Conservation (phyloP, 2,888 invertebrate genomes). For the Vanessa cardui region DNA sequence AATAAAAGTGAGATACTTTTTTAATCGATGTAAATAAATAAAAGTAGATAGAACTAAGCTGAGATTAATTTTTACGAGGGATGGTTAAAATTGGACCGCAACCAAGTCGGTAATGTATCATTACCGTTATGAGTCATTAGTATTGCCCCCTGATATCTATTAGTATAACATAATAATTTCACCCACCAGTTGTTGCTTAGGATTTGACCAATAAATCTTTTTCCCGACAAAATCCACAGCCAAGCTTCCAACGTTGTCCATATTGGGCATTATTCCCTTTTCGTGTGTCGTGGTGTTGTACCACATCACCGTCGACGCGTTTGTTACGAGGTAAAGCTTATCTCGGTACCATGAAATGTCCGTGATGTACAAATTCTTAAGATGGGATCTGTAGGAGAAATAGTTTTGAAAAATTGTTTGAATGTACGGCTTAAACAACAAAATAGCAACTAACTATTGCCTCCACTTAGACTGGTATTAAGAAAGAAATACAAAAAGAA, state of each 20-base stretch:
- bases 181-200: constrained; percentile 91
- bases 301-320: constrained; percentile 87
- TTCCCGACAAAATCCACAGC: constrained; percentile 96
- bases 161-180: not conserved
- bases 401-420: too few relatives aligned
- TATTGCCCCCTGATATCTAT: not conserved
- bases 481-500: too few relatives aligned
- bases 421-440: too few relatives aligned
- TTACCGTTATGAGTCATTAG: too few relatives aligned
- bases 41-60: too few relatives aligned
- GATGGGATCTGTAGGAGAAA: constrained; percentile 56
- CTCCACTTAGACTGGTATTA: too few relatives aligned
- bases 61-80: too few relatives aligned
- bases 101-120: too few relatives aligned
- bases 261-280: constrained; percentile 82
- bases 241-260: constrained; percentile 89
- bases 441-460: too few relatives aligned
- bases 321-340: constrained; percentile 88
- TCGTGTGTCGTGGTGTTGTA: constrained; percentile 86
- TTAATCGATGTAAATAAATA: too few relatives aligned
- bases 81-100: too few relatives aligned
- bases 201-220: constrained; percentile 95
- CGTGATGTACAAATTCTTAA: constrained; percentile 85
- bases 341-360: constrained; percentile 92
- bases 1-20: too few relatives aligned